Conservation (phyloP, 2,888 invertebrate species). For the Agonopterix subpropinquella region DNA sequence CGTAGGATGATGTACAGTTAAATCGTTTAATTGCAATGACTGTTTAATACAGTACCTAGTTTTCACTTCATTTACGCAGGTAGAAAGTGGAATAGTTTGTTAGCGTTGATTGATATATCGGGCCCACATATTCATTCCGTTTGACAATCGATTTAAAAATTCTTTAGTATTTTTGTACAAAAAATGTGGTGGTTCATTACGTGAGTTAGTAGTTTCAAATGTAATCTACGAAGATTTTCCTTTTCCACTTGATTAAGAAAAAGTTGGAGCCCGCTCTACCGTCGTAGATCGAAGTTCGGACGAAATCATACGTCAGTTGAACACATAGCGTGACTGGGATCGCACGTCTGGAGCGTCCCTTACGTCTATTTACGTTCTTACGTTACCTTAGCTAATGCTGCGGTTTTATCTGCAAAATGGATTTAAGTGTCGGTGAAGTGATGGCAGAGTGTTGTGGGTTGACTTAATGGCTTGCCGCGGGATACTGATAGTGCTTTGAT, state of each 20-base stretch:
- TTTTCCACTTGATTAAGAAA: conserved; percentile 29
- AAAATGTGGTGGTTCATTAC: no score
- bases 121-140: no score
- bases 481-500: conserved; percentile 32
- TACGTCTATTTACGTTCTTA: conserved; percentile 46
- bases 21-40: background rate
- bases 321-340: conserved; percentile 41
- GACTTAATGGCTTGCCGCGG: conserved; percentile 45
- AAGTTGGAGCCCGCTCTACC: conserved; percentile 35
- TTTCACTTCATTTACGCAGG: background rate
- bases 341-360: conserved; percentile 50
- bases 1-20: background rate
- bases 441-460: conserved; percentile 46
- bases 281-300: conserved; percentile 12
- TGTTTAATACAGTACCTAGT: background rate
- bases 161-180: no score
- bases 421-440: conserved; percentile 48
- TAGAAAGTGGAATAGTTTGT: background rate
- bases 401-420: conserved; percentile 34
- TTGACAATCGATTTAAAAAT: no score
- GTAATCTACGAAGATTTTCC: conserved; percentile 4
- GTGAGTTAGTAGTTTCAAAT: no score
- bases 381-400: conserved; percentile 1
- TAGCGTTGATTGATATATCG: no score
- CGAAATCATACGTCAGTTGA: conserved; percentile 40